Conservation (phyloP, 1,140 invertebrate species). For the Zaprionus capensis region DNA sequence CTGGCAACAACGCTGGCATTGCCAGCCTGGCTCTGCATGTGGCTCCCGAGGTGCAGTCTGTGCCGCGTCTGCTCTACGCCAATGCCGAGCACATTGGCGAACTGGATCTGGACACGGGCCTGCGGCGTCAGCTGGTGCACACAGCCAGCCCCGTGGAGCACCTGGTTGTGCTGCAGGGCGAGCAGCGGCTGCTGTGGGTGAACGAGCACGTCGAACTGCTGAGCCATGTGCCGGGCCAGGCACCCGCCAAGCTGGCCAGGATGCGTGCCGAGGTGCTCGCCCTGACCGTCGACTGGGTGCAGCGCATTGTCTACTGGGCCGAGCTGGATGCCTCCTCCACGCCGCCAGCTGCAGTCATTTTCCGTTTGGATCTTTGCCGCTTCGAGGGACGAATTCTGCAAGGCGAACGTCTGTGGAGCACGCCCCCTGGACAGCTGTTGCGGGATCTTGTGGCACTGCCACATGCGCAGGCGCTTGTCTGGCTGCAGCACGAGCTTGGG, state of each 20-base stretch:
- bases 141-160: conserved; percentile 86
- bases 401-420: conserved; percentile 56
- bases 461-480: conserved; percentile 82
- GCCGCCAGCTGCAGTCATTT: conserved; percentile 83
- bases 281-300: conserved; percentile 94
- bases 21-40: conserved; percentile 57
- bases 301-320: conserved; percentile 91
- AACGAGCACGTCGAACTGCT: conserved; percentile 92
- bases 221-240: conserved; percentile 85
- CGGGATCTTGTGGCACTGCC: conserved; percentile 90
- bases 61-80: conserved; percentile 91
- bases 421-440: conserved; percentile 83
- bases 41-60: conserved; percentile 88
- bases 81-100: conserved; percentile 89
- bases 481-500: conserved; percentile 65
- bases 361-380: conserved; percentile 86
- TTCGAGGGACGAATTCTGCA: conserved; percentile 74
- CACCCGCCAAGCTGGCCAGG: conserved; percentile 87
- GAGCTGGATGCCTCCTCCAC: conserved; percentile 85
- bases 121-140: conserved; percentile 69
- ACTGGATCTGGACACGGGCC: conserved; percentile 89
- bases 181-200: conserved; percentile 92
- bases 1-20: conserved; percentile 85
- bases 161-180: conserved; percentile 87
- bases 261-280: conserved; percentile 86